phyloP scores from a whole-genome alignment of 2,888 invertebrate species.

The Perizoma flavofasciatum region DNA sequence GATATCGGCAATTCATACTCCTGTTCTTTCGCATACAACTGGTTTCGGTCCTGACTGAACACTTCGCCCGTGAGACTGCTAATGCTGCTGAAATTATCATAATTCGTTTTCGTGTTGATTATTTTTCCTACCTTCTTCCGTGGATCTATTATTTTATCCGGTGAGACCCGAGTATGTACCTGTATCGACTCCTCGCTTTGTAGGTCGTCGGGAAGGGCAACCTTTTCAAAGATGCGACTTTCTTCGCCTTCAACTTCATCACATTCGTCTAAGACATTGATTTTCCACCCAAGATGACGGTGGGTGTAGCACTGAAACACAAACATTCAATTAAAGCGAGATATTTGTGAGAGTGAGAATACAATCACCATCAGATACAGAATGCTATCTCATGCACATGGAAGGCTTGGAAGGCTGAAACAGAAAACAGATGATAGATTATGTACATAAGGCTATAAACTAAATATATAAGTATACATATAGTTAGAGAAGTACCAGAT shows the following conservation, averaged over 20 bases:
- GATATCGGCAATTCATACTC: slow-evolving; percentile 77
- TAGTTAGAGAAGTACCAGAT: slow-evolving; percentile 15
- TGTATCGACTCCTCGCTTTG: slow-evolving; percentile 84
- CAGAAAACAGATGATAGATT: slow-evolving; percentile 79
- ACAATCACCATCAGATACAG: slow-evolving; percentile 61
- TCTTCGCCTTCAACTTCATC: slow-evolving; percentile 84
- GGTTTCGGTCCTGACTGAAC: slow-evolving; percentile 51
- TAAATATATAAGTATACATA: slow-evolving; percentile 26
- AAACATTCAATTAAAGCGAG: slow-evolving; percentile 10
- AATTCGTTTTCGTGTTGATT: slow-evolving; percentile 76
- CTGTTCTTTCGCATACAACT: slow-evolving; percentile 54
- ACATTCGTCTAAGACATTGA: slow-evolving; percentile 94
- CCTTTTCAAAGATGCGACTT: slow-evolving; percentile 72
- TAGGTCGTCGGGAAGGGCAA: slow-evolving; percentile 63
- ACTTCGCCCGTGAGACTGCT: slow-evolving; percentile 65
- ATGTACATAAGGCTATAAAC: slow-evolving; percentile 63
- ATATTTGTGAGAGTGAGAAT: slow-evolving; percentile 14
- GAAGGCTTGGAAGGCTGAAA: slow-evolving; percentile 82
- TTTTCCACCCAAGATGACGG: slow-evolving; percentile 97
- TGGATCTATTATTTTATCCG: slow-evolving; percentile 81
- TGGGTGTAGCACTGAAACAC: slow-evolving; percentile 93
- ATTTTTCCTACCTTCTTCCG: slow-evolving; percentile 73
- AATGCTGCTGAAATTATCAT: slow-evolving; percentile 80
- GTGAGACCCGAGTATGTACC: slow-evolving; percentile 86
- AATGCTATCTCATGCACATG: slow-evolving; percentile 75